Conservation (phyloP, 2,797 vertebrate species). For the Atherinosoma microstoma region DNA sequence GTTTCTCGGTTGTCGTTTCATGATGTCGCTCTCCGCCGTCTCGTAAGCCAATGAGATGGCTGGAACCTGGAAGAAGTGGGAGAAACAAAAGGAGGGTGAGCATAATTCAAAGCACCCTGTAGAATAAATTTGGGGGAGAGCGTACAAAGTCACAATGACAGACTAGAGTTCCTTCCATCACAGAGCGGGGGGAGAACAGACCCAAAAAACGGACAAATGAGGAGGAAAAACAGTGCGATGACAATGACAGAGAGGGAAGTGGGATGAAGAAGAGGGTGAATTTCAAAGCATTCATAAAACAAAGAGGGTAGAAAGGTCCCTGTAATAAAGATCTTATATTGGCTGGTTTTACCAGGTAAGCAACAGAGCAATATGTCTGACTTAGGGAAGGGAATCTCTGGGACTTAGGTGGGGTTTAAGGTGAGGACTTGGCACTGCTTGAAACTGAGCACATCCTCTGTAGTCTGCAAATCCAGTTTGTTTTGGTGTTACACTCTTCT, state of each 20-base stretch:
- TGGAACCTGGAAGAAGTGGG: conserved; percentile 83
- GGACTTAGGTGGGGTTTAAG: conserved; percentile 70
- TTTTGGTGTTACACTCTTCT: conserved; percentile 50
- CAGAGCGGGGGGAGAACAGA: conserved; percentile 23
- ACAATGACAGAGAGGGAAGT: conserved; percentile 44
- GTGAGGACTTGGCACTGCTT: conserved; percentile 47
- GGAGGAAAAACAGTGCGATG: conserved; percentile 8
- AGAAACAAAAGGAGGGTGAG: conserved; percentile 10
- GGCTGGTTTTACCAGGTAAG: conserved; percentile 61
- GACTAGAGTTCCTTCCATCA: conserved; percentile 10
- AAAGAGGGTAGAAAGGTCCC: conserved; percentile 49
- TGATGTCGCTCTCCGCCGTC: conserved; percentile 95
- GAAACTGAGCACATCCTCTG: conserved; percentile 54
- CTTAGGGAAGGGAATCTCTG: conserved; percentile 57
- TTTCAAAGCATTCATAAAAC: conserved; percentile 67
- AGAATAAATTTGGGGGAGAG: conserved; percentile 42
- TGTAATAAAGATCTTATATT: conserved; percentile 73
- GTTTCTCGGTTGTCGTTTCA: conserved; percentile 94
- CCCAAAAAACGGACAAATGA: conserved; percentile 30
- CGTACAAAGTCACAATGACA: conserved; percentile 50
- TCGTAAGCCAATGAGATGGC: conserved; percentile 96
- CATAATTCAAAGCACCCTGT: conserved; percentile 13
- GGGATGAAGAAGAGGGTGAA: conserved; percentile 32
- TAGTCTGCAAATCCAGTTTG: conserved; percentile 69
- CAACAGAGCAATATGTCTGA: conserved; percentile 69